Evolutionary conservation across 2,113 vertebrate genomes (phyloP).

Genomic region (Sigmodon hispidus): DNA sequence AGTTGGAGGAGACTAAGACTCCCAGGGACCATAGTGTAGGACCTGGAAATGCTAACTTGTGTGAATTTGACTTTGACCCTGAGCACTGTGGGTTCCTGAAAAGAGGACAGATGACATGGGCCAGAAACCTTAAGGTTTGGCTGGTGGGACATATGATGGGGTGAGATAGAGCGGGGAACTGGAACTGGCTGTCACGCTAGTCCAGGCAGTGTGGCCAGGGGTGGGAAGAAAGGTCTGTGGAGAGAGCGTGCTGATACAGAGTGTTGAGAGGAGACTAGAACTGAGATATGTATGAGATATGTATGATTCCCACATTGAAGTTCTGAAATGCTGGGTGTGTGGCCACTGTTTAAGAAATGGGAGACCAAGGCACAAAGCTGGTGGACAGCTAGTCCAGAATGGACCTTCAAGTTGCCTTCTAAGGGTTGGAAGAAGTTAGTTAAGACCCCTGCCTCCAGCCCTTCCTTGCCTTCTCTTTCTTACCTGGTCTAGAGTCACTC

Average conservation of each 20-base stretch:
- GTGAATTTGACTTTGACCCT: not conserved
- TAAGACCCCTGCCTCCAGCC: not conserved
- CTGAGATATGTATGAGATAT: not conserved
- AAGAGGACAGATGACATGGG: not conserved
- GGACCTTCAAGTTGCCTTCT: not conserved
- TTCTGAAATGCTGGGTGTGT: not conserved
- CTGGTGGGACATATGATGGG: not conserved
- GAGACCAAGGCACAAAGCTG: not conserved
- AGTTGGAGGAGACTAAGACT: not conserved
- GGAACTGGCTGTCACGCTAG: not conserved
- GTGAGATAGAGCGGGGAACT: not conserved
- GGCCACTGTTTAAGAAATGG: not conserved
- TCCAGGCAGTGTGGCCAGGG: not conserved
- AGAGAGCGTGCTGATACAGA: not conserved
- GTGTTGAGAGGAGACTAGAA: not conserved
- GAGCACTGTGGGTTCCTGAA: not conserved
- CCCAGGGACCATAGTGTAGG: accelerated
- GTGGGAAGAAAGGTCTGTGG: not conserved
- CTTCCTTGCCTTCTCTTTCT: not conserved
- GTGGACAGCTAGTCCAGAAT: not conserved
- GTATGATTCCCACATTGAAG: not conserved
- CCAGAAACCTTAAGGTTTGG: not conserved
- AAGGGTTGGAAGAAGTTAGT: not conserved
- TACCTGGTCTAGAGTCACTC: too few relatives aligned
- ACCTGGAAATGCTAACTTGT: not conserved